Conservation (phyloP, 1,140 invertebrate species). For the Listronotus bonariensis region DNA sequence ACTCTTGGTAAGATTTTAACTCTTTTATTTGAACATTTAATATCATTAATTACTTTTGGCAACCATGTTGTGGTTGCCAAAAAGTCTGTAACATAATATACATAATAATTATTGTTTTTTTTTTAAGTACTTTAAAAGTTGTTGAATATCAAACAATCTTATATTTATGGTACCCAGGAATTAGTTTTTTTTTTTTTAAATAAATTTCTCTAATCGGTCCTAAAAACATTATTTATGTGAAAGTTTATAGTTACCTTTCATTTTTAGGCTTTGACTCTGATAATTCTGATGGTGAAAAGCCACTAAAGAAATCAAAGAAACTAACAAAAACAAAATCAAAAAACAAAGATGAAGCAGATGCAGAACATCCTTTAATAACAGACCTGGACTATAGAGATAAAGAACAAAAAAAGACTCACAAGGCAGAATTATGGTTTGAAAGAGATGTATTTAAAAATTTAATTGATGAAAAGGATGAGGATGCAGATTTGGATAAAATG, state of each 20-base stretch:
- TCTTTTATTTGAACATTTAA: not conserved
- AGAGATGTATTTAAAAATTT: conserved; percentile 86
- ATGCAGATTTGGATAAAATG: conserved; percentile 83
- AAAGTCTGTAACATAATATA: no score
- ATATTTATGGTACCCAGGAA: no score
- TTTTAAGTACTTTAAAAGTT: no score
- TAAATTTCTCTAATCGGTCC: no score
- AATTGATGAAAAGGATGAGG: conserved; percentile 83
- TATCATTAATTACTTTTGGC: no score
- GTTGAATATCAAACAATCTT: no score
- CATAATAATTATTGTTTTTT: no score
- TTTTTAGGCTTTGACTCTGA: conserved; percentile 60
- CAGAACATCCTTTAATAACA: conserved; percentile 80
- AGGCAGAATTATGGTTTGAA: conserved; percentile 88
- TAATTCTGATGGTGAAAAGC: conserved; percentile 55
- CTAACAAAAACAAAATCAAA: conserved; percentile 53
- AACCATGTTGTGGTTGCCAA: no score
- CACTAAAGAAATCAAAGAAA: conserved; percentile 43
- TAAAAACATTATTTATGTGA: no score
- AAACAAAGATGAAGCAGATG: conserved; percentile 55
- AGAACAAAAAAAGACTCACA: conserved; percentile 71
- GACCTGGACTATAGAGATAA: conserved; percentile 80
- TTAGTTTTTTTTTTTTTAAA: no score
- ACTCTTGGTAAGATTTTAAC: conserved; percentile 59
- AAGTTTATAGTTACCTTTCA: conserved; percentile 11